phyloP scores from a whole-genome alignment of 2,888 invertebrate genomes.

The Cacoxenus indagator region DNA sequence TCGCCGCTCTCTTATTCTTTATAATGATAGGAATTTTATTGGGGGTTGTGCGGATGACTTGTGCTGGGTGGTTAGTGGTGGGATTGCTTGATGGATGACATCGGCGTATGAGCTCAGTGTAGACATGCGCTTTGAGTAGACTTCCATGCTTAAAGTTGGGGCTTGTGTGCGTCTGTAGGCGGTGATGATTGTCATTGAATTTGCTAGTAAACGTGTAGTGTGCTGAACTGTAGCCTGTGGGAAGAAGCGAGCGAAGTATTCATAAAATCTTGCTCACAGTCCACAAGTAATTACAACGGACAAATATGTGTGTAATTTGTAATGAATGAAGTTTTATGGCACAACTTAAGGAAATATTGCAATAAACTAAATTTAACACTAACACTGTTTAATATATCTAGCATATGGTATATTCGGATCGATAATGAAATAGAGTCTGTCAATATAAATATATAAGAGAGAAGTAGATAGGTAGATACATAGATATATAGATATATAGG shows the following conservation, averaged over 20 bases:
- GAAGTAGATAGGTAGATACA: no score
- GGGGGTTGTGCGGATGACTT: background rate
- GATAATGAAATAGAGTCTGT: no score
- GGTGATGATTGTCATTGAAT: background rate
- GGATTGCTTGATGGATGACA: conserved; percentile 8
- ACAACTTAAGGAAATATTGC: no score
- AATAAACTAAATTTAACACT: no score
- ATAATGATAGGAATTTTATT: background rate
- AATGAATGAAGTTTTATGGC: no score
- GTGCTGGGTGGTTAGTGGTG: background rate
- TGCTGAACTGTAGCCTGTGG: conserved; percentile 20
- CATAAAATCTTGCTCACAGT: conserved; percentile 50
- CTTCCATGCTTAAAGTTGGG: conserved; percentile 22
- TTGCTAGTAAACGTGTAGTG: conserved; percentile 11
- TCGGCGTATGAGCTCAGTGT: conserved; percentile 3
- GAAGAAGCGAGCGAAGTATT: conserved; percentile 44
- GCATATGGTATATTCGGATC: no score
- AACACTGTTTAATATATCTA: no score
- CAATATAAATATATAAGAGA: no score
- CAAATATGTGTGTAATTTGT: no score
- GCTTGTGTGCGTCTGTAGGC: background rate
- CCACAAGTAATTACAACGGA: conserved; percentile 52
- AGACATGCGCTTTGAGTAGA: conserved; percentile 58
- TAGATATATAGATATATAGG: no score
- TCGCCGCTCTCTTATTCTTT: background rate